Evolutionary conservation across 2,113 vertebrate species (phyloP).

Genomic region (Alosa alosa): DNA sequence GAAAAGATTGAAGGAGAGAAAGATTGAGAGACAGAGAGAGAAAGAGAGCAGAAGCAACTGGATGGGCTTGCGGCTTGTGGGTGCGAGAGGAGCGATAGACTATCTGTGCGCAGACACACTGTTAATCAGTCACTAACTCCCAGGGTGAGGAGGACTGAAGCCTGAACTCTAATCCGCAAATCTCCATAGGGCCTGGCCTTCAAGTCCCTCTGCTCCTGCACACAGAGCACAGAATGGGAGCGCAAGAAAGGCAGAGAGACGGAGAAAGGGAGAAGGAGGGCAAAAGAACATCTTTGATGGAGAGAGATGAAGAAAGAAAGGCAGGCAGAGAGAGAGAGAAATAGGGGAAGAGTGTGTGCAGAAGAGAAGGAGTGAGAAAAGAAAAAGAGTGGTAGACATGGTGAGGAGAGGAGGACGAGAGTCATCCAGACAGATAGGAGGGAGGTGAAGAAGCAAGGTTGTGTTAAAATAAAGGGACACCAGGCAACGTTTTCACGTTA

Average conservation of each 20-base stretch:
- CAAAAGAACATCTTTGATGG: no score
- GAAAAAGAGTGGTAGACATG: slow-evolving; percentile 11
- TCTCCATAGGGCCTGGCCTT: slow-evolving; percentile 37
- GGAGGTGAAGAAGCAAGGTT: slow-evolving; percentile 19
- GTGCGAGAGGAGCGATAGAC: slow-evolving; percentile 26
- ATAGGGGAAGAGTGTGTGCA: not conserved
- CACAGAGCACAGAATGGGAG: not conserved
- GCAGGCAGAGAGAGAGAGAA: not conserved
- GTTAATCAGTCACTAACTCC: slow-evolving; percentile 46
- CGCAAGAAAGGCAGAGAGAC: not conserved
- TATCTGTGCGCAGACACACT: slow-evolving; percentile 30
- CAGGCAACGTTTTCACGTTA: no score
- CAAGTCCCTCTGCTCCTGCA: slow-evolving; percentile 23
- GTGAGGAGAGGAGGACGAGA: slow-evolving; percentile 24
- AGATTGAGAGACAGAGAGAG: slow-evolving; percentile 5
- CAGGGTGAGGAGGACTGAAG: slow-evolving; percentile 35
- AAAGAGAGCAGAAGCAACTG: not conserved
- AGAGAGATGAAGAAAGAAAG: not conserved
- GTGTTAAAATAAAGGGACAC: slow-evolving; percentile 33
- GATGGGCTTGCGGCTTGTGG: not conserved
- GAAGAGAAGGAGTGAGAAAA: not conserved
- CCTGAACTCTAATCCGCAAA: slow-evolving; percentile 45
- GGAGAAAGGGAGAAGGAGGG: slow-evolving; percentile 21
- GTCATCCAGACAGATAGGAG: slow-evolving; percentile 2
- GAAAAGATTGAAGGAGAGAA: not conserved